phyloP scores from a whole-genome alignment of 2,888 invertebrate genomes.

The Andrena trimmerana region DNA sequence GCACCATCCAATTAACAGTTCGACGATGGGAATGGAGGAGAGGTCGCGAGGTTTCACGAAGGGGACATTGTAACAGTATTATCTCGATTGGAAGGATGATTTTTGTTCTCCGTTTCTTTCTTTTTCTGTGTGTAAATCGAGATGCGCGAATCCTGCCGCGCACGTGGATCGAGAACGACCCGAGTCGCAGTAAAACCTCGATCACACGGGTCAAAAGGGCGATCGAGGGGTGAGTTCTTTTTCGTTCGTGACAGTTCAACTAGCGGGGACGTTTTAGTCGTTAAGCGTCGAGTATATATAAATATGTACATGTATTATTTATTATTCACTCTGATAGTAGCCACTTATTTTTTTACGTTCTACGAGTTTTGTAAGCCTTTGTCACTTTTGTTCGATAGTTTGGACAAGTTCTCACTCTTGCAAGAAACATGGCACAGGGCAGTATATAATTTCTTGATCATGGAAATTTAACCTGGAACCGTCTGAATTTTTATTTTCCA shows the following conservation, averaged over 20 bases:
- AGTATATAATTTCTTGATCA: not conserved
- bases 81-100: constrained; percentile 8
- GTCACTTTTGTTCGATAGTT: not conserved
- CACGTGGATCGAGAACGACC: not conserved
- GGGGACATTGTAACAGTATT: constrained; percentile 47
- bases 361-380: constrained; percentile 6
- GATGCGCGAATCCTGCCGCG: not conserved
- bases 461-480: not conserved
- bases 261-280: constrained; percentile 8
- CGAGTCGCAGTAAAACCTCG: constrained; percentile 19
- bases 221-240: not conserved
- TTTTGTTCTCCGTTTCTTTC: not conserved
- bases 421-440: not conserved
- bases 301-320: constrained; percentile 20
- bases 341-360: constrained; percentile 36
- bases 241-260: not conserved
- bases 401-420: not conserved
- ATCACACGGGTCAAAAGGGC: not conserved
- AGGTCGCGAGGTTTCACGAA: constrained; percentile 27
- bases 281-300: constrained; percentile 18
- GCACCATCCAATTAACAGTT: constrained; percentile 59
- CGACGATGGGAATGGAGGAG: not conserved
- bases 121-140: not conserved
- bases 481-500: not conserved
- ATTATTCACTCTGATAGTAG: constrained; percentile 25